Evolutionary conservation across 2,888 invertebrate species (phyloP).

Genomic region (Epistrophe eligans): DNA sequence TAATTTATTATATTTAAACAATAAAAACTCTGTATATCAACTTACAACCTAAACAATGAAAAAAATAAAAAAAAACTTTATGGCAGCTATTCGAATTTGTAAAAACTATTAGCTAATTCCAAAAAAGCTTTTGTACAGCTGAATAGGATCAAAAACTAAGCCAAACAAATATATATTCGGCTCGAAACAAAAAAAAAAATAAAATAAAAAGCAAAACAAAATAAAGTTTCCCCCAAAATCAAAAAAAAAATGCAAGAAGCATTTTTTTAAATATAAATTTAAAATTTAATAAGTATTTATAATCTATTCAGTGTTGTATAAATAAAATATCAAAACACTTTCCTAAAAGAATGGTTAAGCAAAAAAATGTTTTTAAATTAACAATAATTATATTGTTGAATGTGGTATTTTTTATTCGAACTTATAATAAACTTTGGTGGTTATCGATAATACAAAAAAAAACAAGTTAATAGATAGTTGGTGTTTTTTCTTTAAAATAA

Average conservation of each 20-base stretch:
- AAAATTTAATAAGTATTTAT: constrained; percentile 28
- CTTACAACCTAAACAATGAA: constrained; percentile 40
- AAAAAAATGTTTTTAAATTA: background rate
- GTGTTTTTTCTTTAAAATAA: constrained; percentile 45
- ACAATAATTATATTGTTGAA: constrained; percentile 33
- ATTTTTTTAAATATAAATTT: constrained; percentile 29
- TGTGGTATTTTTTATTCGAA: constrained; percentile 50
- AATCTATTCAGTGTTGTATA: constrained; percentile 62
- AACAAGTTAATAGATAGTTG: constrained; percentile 61
- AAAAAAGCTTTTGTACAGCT: constrained; percentile 71
- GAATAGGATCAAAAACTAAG: constrained; percentile 67
- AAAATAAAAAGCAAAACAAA: background rate
- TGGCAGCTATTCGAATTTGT: constrained; percentile 70
- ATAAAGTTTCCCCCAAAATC: background rate
- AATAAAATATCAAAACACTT: constrained; percentile 48
- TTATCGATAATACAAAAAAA: background rate
- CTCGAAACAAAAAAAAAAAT: constrained; percentile 23
- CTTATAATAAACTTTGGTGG: constrained; percentile 22
- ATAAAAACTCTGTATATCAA: constrained; percentile 54
- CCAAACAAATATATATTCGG: constrained; percentile 37
- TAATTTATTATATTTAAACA: constrained; percentile 3
- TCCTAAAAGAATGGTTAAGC: constrained; percentile 26
- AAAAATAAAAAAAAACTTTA: constrained; percentile 29
- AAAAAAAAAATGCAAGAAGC: constrained; percentile 35
- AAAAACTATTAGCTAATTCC: constrained; percentile 36